A percentile compares a stretch with the other conserved stretches of the same genome.
Evolutionary conservation across 2,888 invertebrate species (phyloP).

Genomic region (Iphiclides podalirius): DNA sequence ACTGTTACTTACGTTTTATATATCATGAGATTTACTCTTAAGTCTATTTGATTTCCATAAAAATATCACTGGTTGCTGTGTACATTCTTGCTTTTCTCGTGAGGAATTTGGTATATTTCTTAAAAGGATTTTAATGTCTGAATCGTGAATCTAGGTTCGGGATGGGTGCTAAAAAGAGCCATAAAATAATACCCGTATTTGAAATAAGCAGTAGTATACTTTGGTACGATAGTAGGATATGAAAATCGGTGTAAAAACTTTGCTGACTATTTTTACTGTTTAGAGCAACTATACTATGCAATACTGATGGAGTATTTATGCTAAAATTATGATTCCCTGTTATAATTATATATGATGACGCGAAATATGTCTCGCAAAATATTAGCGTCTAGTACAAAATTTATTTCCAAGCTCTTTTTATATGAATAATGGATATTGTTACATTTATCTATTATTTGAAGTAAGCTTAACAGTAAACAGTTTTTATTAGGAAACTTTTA

Average conservation of each 20-base stretch:
- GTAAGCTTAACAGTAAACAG: no score
- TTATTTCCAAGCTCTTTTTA: no score
- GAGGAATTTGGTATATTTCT: not conserved
- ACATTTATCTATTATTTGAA: no score
- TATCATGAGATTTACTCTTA: slow-evolving; percentile 13
- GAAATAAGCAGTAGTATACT: not conserved
- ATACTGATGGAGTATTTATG: no score
- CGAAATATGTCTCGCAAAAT: no score
- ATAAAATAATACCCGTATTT: not conserved
- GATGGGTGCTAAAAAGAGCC: not conserved
- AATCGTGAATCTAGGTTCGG: not conserved
- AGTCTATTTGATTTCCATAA: slow-evolving; percentile 13
- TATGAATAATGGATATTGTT: no score
- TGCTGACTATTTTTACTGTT: not conserved
- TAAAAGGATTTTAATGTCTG: slow-evolving; percentile 1
- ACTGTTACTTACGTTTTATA: slow-evolving; percentile 19
- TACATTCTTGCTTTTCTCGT: not conserved
- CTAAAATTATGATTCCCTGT: no score
- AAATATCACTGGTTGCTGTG: not conserved
- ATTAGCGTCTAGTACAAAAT: no score
- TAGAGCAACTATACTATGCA: no score
- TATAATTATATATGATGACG: no score
- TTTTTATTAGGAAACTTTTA: no score
- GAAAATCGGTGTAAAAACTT: not conserved
- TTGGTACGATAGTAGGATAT: not conserved